phyloP scores from a whole-genome alignment of 2,113 vertebrate genomes.

The Mormyrus iriodes region DNA sequence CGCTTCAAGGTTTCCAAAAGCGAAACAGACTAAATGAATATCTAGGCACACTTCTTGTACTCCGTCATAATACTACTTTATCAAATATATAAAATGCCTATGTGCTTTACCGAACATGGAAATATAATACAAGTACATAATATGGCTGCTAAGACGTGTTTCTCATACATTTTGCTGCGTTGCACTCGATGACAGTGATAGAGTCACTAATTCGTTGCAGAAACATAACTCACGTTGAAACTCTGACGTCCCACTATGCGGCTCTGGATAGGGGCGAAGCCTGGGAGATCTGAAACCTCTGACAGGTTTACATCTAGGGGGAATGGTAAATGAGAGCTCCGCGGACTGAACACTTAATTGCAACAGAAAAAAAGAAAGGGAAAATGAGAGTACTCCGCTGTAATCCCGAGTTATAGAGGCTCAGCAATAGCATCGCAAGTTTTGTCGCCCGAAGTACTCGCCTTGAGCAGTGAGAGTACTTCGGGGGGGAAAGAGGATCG shows the following conservation, averaged over 20 bases:
- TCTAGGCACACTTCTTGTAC: background rate
- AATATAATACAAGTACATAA: background rate
- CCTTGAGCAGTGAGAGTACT: constrained; percentile 13
- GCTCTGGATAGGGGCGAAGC: constrained; percentile 13
- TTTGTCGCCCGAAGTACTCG: constrained; percentile 24
- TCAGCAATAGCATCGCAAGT: constrained; percentile 39
- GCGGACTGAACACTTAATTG: constrained; percentile 38
- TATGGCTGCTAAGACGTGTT: background rate
- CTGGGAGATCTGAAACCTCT: constrained; percentile 28
- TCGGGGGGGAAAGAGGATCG: background rate
- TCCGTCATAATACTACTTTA: background rate
- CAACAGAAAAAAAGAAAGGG: constrained; percentile 17
- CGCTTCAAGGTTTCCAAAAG: background rate
- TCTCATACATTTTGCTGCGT: background rate
- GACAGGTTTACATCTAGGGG: constrained; percentile 23
- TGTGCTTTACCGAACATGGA: background rate
- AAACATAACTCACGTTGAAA: constrained; percentile 14
- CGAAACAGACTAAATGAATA: background rate
- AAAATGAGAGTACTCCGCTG: constrained; percentile 44
- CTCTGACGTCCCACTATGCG: constrained; percentile 18
- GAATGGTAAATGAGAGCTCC: constrained; percentile 36
- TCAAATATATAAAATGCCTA: background rate
- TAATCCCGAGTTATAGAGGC: constrained; percentile 41
- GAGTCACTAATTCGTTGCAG: background rate
- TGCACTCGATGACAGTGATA: background rate